These are phyloP conservation scores for Cherax quadricarinatus DNA, from an alignment of 1,140 invertebrate species.

Conservation along the genomic window DNA sequence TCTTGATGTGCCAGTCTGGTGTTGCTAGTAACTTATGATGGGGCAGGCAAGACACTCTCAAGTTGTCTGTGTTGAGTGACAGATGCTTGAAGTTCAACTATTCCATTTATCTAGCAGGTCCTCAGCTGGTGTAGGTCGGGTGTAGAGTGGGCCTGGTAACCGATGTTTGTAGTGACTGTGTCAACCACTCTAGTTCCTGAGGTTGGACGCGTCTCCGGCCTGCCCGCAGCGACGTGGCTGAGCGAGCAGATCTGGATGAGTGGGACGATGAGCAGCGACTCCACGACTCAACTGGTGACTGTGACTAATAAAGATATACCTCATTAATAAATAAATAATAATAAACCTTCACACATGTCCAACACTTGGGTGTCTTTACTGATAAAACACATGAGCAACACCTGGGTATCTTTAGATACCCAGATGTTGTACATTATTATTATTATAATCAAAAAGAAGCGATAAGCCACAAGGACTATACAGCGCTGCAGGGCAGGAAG, in stretches of 20 bases:
- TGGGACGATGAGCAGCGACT: conserved; percentile 1
- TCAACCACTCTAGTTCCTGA: conserved; percentile 30
- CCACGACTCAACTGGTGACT: conserved; percentile 6
- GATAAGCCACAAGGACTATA: too few relatives aligned
- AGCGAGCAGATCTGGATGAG: conserved; percentile 10
- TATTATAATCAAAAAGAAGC: too few relatives aligned
- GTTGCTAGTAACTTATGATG: not conserved
- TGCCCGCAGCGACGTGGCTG: conserved; percentile 1
- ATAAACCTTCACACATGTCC: too few relatives aligned
- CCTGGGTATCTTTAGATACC: too few relatives aligned
- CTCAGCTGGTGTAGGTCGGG: not conserved
- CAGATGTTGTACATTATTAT: too few relatives aligned
- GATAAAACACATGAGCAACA: too few relatives aligned
- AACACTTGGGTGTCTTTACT: too few relatives aligned
- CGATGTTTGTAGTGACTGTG: not conserved
- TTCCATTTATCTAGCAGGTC: not conserved
- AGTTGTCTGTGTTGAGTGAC: not conserved
- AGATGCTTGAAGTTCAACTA: not conserved
- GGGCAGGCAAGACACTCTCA: too few relatives aligned
- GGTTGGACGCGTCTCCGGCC: conserved; percentile 24
- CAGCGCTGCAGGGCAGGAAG: too few relatives aligned
- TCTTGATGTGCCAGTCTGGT: not conserved
- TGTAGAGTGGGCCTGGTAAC: not conserved
- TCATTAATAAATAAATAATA: too few relatives aligned
- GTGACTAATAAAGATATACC: not conserved